Conservation (phyloP, 1,140 invertebrate species). For the Campoletis sonorensis region DNA sequence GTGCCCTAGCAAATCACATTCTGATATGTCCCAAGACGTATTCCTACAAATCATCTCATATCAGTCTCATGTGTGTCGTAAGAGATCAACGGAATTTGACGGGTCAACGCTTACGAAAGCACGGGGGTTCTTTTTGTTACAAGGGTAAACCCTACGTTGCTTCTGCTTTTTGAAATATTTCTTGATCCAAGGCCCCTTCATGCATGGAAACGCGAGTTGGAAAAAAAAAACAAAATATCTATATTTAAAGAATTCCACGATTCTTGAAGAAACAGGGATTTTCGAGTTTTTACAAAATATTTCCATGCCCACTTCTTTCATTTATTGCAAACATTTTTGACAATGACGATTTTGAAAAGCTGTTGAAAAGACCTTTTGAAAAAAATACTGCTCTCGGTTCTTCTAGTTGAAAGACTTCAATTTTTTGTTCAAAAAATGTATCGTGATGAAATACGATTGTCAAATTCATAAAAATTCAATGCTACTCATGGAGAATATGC, state of each 20-base stretch:
- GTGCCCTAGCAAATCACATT: background rate
- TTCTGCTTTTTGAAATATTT: background rate
- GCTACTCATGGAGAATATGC: background rate
- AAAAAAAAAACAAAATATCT: too few relatives aligned
- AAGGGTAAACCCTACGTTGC: background rate
- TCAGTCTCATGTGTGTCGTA: slow-evolving; percentile 3
- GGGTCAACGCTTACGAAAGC: background rate
- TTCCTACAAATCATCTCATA: background rate
- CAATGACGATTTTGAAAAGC: too few relatives aligned
- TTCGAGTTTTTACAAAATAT: too few relatives aligned
- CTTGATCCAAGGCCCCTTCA: background rate
- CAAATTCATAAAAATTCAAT: background rate
- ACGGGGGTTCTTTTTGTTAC: background rate
- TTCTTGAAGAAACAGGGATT: too few relatives aligned
- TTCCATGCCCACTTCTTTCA: too few relatives aligned
- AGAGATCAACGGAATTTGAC: background rate
- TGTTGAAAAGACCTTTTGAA: too few relatives aligned
- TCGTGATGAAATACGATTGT: background rate
- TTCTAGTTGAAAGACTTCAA: background rate
- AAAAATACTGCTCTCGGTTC: background rate
- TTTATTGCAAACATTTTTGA: too few relatives aligned
- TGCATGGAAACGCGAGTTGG: too few relatives aligned
- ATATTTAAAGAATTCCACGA: too few relatives aligned
- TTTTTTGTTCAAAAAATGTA: background rate
- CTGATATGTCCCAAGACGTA: background rate